Conservation (phyloP, 1,140 invertebrate species). For the Paraescarpia echinospica region DNA sequence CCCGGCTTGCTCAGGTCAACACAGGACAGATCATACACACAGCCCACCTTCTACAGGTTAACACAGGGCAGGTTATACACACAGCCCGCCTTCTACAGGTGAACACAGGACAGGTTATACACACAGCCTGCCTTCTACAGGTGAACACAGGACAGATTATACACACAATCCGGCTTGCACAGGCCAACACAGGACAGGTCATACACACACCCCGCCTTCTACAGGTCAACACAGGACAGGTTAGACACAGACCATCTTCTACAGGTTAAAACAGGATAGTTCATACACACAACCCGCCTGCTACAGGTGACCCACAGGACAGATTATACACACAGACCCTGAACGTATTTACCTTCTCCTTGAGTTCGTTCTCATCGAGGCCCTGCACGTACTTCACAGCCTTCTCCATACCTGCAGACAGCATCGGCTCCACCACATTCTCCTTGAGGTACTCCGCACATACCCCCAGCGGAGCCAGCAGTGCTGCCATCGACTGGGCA, state of each 20-base stretch:
- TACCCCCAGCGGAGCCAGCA: slow-evolving; percentile 55
- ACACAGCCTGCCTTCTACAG: slow-evolving; percentile 58
- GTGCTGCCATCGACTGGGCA: slow-evolving; percentile 55
- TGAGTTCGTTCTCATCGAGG: slow-evolving; percentile 60
- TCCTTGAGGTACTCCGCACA: slow-evolving; percentile 59
- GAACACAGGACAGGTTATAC: slow-evolving; percentile 51
- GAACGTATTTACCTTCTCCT: slow-evolving; percentile 60
- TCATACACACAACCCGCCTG: no score
- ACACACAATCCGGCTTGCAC: no score
- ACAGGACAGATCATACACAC: neutral
- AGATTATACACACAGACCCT: neutral
- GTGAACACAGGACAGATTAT: slow-evolving; percentile 25
- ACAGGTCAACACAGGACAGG: no score
- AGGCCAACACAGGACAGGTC: no score
- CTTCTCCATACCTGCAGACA: slow-evolving; percentile 54
- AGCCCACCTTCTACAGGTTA: neutral
- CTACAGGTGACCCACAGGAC: no score
- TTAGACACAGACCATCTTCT: no score
- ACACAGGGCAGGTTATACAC: neutral
- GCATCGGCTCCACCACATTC: slow-evolving; percentile 45
- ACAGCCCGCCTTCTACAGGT: neutral
- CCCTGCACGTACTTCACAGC: slow-evolving; percentile 56
- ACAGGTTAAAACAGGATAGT: no score
- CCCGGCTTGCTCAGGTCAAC: neutral
- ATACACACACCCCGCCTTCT: no score